A percentile compares a stretch with the other conserved stretches of the same genome.
phyloP scores from a whole-genome alignment of 2,797 vertebrate species.

The Poeciliopsis gracilis region DNA sequence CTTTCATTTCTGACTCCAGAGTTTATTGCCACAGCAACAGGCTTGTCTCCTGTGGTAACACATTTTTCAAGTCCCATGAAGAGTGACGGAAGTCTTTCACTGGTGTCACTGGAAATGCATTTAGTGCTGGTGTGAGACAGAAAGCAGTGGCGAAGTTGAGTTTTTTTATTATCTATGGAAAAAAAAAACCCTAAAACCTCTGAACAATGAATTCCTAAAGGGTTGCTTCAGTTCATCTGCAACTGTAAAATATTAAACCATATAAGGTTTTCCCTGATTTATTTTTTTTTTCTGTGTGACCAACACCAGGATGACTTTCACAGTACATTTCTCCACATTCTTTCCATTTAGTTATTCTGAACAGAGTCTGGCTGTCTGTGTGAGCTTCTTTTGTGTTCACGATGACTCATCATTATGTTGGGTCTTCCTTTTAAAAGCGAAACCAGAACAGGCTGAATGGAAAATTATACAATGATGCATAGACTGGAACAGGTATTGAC shows the following conservation, averaged over 20 bases:
- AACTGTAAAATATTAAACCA: background rate
- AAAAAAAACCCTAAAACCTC: background rate
- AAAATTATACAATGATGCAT: background rate
- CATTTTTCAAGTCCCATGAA: constrained; percentile 34
- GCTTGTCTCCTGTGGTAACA: constrained; percentile 44
- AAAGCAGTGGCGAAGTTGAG: constrained; percentile 16
- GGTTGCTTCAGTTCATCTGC: background rate
- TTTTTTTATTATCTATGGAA: background rate
- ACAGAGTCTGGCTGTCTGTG: constrained; percentile 1
- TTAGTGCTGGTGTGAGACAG: constrained; percentile 24
- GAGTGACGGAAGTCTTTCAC: constrained; percentile 40
- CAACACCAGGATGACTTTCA: constrained; percentile 3
- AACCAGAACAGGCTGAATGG: constrained; percentile 3
- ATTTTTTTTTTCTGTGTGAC: background rate
- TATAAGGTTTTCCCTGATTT: background rate
- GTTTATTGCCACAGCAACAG: constrained; percentile 66
- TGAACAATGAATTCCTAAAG: background rate
- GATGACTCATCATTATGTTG: constrained; percentile 46
- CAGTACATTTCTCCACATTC: background rate
- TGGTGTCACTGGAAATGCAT: constrained; percentile 28
- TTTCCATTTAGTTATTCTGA: constrained; percentile 22
- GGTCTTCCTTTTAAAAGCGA: constrained; percentile 15
- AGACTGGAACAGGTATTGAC: constrained; percentile 3
- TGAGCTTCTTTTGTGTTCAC: constrained; percentile 30
- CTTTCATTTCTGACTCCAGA: constrained; percentile 47